Evolutionary conservation across 2,888 invertebrate genomes (phyloP).

Genomic region (Galerucella nymphaeae): DNA sequence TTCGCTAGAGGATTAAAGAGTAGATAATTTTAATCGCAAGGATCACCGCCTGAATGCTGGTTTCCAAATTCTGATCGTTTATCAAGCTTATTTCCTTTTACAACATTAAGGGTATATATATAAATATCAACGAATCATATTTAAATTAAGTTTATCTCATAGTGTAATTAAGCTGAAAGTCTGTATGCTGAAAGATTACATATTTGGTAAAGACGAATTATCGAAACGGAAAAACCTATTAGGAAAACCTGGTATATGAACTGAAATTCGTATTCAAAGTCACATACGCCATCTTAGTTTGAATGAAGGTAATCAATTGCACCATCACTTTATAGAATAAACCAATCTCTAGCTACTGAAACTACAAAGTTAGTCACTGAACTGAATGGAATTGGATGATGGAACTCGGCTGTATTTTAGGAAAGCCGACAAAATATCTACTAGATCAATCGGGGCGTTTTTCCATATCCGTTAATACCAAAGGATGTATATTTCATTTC

Average conservation of each 20-base stretch:
- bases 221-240: slow-evolving; percentile 49
- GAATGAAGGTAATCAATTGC: slow-evolving; percentile 60
- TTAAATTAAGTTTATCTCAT: slow-evolving; percentile 17
- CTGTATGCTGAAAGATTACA: slow-evolving; percentile 36
- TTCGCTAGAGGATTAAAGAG: too few species aligned
- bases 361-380: slow-evolving; percentile 53
- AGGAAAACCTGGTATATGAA: slow-evolving; percentile 48
- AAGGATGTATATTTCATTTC: slow-evolving; percentile 8
- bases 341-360: slow-evolving; percentile 36
- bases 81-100: too few species aligned
- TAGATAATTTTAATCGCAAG: too few species aligned
- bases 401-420: slow-evolving; percentile 34
- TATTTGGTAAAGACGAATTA: slow-evolving; percentile 46
- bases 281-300: slow-evolving; percentile 52
- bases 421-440: slow-evolving; percentile 21
- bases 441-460: slow-evolving; percentile 25
- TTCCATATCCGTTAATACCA: slow-evolving; percentile 22
- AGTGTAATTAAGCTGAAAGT: slow-evolving; percentile 33
- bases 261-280: slow-evolving; percentile 53
- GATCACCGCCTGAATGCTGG: too few species aligned
- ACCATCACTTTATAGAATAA: slow-evolving; percentile 54
- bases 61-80: too few species aligned
- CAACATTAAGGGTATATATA: too few species aligned
- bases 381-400: slow-evolving; percentile 52
- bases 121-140: background rate